Conservation (phyloP, 2,888 invertebrate species). For the Ecliptopera silaceata region DNA sequence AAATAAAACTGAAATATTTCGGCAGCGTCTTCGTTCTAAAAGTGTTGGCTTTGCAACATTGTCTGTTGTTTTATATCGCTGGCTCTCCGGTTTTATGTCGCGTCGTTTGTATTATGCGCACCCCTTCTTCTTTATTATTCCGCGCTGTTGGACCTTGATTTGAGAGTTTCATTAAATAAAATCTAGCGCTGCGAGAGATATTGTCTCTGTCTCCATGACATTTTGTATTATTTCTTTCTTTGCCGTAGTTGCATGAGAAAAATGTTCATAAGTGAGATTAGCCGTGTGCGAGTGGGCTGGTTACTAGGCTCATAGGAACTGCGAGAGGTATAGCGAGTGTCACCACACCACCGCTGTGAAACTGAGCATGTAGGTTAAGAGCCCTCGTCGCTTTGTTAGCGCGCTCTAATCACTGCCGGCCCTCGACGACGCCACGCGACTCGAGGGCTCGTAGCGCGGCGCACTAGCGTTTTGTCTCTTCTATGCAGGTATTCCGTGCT, state of each 20-base stretch:
- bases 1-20: conserved; percentile 66
- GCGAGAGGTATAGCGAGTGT: conserved; percentile 56
- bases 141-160: conserved; percentile 54
- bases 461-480: conserved; percentile 77
- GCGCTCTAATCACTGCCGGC: conserved; percentile 80
- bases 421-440: conserved; percentile 71
- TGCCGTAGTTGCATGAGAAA: conserved; percentile 1
- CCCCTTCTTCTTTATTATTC: conserved; percentile 55
- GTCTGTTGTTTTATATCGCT: conserved; percentile 65
- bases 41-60: conserved; percentile 59
- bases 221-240: conserved; percentile 10
- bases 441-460: conserved; percentile 70
- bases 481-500: conserved; percentile 57
- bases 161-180: conserved; percentile 42
- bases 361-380: conserved; percentile 82
- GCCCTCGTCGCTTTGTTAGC: conserved; percentile 79
- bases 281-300: conserved; percentile 52
- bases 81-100: conserved; percentile 57
- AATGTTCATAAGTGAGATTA: conserved; percentile 55
- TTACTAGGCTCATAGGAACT: conserved; percentile 64
- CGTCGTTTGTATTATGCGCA: conserved; percentile 57
- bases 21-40: conserved; percentile 52
- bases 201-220: conserved; percentile 1
- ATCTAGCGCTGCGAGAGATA: conserved; percentile 30
- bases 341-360: conserved; percentile 70